Conservation (phyloP, 2,797 vertebrate species). For the Clarias fuscus region DNA sequence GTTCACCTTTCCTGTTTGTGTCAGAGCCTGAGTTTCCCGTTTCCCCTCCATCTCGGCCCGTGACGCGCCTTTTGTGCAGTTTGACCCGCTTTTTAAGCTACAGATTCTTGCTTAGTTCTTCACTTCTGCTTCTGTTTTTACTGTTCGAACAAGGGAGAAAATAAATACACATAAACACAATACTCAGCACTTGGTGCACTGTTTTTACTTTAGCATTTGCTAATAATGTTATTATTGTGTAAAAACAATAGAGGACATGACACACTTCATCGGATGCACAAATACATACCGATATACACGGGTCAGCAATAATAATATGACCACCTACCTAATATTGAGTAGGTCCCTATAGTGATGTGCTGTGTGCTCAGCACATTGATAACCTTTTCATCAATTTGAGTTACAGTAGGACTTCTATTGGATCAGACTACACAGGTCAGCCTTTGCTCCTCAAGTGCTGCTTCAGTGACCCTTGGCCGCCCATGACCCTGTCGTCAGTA, state of each 20-base stretch:
- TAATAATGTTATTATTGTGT: background rate
- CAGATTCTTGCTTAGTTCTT: background rate
- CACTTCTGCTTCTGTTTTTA: background rate
- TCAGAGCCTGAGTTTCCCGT: slow-evolving; percentile 71
- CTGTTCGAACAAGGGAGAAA: background rate
- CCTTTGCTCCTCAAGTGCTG: too few species aligned
- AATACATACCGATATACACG: too few species aligned
- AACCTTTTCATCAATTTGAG: too few species aligned
- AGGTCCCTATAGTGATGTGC: too few species aligned
- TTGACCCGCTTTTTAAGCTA: background rate
- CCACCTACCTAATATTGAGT: too few species aligned
- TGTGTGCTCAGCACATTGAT: too few species aligned
- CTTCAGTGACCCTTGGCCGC: too few species aligned
- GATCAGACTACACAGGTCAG: too few species aligned
- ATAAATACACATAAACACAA: background rate
- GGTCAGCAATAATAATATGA: too few species aligned
- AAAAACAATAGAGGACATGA: too few species aligned
- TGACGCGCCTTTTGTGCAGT: slow-evolving; percentile 56
- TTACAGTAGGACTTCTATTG: too few species aligned
- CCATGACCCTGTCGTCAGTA: too few species aligned
- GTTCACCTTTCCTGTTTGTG: slow-evolving; percentile 80
- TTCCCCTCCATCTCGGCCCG: slow-evolving; percentile 64
- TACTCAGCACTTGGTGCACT: background rate
- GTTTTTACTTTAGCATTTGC: background rate
- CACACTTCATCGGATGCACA: background rate